phyloP scores from a whole-genome alignment of 2,888 invertebrate genomes.

The Eupithecia subfuscata region DNA sequence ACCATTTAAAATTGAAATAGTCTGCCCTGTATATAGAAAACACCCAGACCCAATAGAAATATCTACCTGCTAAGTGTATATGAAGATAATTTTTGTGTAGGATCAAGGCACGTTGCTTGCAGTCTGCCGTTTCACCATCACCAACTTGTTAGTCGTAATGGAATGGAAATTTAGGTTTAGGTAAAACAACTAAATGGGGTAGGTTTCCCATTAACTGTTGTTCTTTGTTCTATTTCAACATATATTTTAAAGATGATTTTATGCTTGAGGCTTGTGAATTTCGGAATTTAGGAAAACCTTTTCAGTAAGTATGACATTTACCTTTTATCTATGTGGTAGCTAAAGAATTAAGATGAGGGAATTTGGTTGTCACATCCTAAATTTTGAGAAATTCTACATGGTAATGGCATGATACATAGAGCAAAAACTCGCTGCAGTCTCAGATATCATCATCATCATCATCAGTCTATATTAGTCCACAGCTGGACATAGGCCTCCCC shows the following conservation, averaged over 20 bases:
- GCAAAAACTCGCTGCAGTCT: background rate
- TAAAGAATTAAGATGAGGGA: too few species aligned
- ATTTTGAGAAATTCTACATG: background rate
- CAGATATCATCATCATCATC: too few species aligned
- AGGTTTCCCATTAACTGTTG: background rate
- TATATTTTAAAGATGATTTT: background rate
- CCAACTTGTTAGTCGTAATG: conserved; percentile 27
- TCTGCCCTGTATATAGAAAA: background rate
- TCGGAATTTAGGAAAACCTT: too few species aligned
- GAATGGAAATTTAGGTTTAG: conserved; percentile 26
- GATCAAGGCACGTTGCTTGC: background rate
- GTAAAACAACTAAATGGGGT: background rate
- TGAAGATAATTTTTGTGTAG: background rate
- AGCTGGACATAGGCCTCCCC: too few species aligned
- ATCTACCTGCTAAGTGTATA: background rate
- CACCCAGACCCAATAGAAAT: background rate
- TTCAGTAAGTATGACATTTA: too few species aligned
- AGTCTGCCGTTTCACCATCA: background rate
- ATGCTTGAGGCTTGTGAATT: too few species aligned
- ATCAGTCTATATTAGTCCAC: too few species aligned
- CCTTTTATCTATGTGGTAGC: too few species aligned
- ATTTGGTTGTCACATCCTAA: too few species aligned
- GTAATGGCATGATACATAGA: background rate
- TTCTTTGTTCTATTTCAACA: conserved; percentile 2
- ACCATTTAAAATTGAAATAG: background rate